These are phyloP conservation scores for Ptilodon capucinus DNA, from an alignment of 2,888 invertebrate genomes.

Conservation along the genomic window DNA sequence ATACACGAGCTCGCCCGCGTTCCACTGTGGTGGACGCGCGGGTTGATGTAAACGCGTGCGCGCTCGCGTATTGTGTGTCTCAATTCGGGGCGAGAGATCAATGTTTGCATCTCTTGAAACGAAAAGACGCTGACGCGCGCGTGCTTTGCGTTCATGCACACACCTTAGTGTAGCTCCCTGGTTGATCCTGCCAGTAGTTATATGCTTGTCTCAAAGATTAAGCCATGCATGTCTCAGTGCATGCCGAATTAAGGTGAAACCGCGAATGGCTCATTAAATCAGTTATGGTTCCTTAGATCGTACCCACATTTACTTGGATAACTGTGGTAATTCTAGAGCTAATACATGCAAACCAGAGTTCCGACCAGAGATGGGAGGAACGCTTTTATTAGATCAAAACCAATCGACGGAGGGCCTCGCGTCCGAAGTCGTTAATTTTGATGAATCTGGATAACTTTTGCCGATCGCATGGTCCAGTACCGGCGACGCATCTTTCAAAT, in stretches of 20 bases:
- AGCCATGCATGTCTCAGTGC: slow-evolving; percentile 85
- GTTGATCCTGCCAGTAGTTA: slow-evolving; percentile 85
- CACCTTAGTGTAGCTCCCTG: slow-evolving; percentile 52
- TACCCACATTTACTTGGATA: slow-evolving; percentile 68
- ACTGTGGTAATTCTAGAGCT: slow-evolving; percentile 83
- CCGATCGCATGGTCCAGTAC: slow-evolving; percentile 62
- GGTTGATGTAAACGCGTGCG: no score
- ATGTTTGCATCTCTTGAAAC: no score
- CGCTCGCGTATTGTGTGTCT: no score
- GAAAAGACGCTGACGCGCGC: no score
- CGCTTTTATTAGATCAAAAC: slow-evolving; percentile 60
- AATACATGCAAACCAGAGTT: slow-evolving; percentile 77
- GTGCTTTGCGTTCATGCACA: background rate
- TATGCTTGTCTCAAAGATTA: slow-evolving; percentile 84
- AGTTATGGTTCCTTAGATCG: slow-evolving; percentile 74
- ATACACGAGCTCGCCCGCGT: no score
- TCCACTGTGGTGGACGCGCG: no score
- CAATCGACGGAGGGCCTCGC: slow-evolving; percentile 66
- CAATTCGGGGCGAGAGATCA: no score
- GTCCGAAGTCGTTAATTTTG: slow-evolving; percentile 64
- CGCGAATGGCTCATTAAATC: slow-evolving; percentile 84
- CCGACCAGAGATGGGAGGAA: slow-evolving; percentile 69
- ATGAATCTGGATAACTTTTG: slow-evolving; percentile 70
- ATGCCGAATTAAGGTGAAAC: slow-evolving; percentile 81
- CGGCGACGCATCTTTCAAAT: slow-evolving; percentile 84